A percentile compares a stretch with the other conserved stretches of the same genome.
Conservation (phyloP, 2,888 invertebrate species). For the Drosophila setosimentum region DNA sequence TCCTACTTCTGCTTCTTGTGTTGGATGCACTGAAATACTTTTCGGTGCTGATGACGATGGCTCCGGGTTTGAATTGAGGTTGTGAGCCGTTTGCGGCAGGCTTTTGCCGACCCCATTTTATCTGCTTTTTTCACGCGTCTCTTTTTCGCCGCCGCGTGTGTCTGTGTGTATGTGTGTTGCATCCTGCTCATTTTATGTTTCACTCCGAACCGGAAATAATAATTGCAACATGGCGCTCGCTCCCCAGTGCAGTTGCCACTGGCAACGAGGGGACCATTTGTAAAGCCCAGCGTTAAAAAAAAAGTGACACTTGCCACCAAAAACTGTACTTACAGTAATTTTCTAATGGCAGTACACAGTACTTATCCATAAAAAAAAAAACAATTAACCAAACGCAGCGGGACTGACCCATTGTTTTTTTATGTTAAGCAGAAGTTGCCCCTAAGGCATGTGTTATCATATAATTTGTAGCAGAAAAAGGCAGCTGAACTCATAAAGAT, state of each 20-base stretch:
- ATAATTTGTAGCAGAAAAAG: neutral
- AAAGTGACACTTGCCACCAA: constrained; percentile 43
- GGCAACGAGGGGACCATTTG: constrained; percentile 55
- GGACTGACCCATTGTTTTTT: constrained; percentile 8
- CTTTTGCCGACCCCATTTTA: constrained; percentile 19
- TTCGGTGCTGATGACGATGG: constrained; percentile 51
- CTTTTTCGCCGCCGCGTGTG: constrained; percentile 30
- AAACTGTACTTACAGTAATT: constrained; percentile 8
- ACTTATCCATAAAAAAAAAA: neutral
- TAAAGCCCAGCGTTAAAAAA: constrained; percentile 51
- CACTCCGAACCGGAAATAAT: constrained; percentile 77
- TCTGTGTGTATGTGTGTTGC: constrained; percentile 42
- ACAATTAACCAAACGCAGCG: neutral
- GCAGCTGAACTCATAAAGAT: neutral
- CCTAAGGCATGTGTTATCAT: neutral
- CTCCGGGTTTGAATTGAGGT: constrained; percentile 42
- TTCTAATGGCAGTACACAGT: neutral
- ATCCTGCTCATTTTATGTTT: constrained; percentile 79
- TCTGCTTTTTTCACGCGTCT: constrained; percentile 46
- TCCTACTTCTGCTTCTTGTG: constrained; percentile 10
- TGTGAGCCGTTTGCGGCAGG: constrained; percentile 28
- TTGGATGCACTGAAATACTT: constrained; percentile 48
- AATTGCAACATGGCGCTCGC: constrained; percentile 75
- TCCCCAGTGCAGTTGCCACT: constrained; percentile 41
- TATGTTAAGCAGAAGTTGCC: neutral